These are phyloP conservation scores for Agrotis ipsilon DNA, from an alignment of 2,888 invertebrate species.

Conservation along the genomic window DNA sequence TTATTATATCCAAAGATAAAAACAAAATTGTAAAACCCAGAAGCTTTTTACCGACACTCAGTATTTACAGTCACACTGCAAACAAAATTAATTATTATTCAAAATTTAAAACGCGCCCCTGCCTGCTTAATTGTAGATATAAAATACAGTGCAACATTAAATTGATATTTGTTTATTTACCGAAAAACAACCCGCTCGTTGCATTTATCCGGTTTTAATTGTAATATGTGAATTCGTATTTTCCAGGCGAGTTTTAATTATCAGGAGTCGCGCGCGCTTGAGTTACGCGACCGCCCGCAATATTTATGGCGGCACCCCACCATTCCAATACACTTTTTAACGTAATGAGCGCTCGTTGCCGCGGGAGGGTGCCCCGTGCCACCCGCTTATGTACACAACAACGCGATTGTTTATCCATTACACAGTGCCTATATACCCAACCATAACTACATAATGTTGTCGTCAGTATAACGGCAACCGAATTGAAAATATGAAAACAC, in stretches of 20 bases:
- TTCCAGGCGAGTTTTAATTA: slow-evolving; percentile 91
- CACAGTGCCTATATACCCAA: slow-evolving; percentile 55
- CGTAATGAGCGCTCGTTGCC: slow-evolving; percentile 88
- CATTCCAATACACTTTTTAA: slow-evolving; percentile 91
- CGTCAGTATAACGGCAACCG: slow-evolving; percentile 36
- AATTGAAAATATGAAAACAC: slow-evolving; percentile 59
- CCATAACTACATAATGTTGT: slow-evolving; percentile 39
- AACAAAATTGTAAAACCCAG: slow-evolving; percentile 7
- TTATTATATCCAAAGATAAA: slow-evolving; percentile 3
- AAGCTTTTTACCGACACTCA: slow-evolving; percentile 3
- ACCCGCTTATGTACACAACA: slow-evolving; percentile 68
- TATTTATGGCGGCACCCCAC: slow-evolving; percentile 89
- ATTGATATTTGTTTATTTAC: slow-evolving; percentile 78
- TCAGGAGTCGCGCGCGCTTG: slow-evolving; percentile 89
- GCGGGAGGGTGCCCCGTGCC: slow-evolving; percentile 77
- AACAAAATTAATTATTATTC: slow-evolving; percentile 56
- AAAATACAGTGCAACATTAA: slow-evolving; percentile 65
- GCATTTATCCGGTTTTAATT: slow-evolving; percentile 88
- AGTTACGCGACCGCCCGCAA: slow-evolving; percentile 91
- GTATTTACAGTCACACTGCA: slow-evolving; percentile 32
- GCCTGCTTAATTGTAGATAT: slow-evolving; percentile 58
- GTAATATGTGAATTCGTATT: slow-evolving; percentile 90
- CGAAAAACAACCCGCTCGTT: slow-evolving; percentile 80
- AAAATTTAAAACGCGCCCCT: slow-evolving; percentile 62
- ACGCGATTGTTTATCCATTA: slow-evolving; percentile 69